Evolutionary conservation across 2,888 invertebrate species (phyloP).

Genomic region (Fragum sueziense): DNA sequence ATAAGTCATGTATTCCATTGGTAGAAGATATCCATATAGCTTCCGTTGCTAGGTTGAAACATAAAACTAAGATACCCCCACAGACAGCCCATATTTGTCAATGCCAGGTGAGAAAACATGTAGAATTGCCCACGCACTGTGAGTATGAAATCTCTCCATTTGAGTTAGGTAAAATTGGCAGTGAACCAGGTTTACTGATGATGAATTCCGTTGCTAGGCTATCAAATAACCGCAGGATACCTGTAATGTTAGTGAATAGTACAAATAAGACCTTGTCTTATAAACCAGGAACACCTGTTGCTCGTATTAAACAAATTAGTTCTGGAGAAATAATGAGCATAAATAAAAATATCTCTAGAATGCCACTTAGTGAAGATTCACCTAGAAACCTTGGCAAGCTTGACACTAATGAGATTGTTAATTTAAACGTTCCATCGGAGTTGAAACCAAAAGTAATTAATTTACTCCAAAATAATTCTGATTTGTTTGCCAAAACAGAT

Average conservation of each 20-base stretch:
- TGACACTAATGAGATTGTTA: neutral
- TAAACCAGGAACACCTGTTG: neutral
- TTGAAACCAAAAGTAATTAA: neutral
- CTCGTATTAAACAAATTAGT: neutral
- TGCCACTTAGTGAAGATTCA: neutral
- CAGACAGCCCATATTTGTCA: slow-evolving; percentile 11
- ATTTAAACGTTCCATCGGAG: neutral
- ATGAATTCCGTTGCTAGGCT: neutral
- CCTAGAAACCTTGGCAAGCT: neutral
- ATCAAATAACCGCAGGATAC: neutral
- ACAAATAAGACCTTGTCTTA: neutral
- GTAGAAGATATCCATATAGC: slow-evolving; percentile 41
- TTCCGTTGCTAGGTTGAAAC: slow-evolving; percentile 14
- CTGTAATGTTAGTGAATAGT: neutral
- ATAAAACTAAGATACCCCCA: neutral
- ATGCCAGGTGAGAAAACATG: neutral
- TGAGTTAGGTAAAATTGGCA: neutral
- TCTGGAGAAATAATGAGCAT: neutral
- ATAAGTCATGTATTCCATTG: slow-evolving; percentile 22
- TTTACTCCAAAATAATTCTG: neutral
- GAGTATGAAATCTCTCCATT: neutral
- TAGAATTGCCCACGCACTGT: neutral
- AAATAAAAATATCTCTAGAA: neutral
- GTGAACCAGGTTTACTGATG: slow-evolving; percentile 9
- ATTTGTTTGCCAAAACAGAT: neutral